These are phyloP conservation scores for Eulimnadia texana DNA, from an alignment of 1,140 invertebrate genomes.

Conservation along the genomic window DNA sequence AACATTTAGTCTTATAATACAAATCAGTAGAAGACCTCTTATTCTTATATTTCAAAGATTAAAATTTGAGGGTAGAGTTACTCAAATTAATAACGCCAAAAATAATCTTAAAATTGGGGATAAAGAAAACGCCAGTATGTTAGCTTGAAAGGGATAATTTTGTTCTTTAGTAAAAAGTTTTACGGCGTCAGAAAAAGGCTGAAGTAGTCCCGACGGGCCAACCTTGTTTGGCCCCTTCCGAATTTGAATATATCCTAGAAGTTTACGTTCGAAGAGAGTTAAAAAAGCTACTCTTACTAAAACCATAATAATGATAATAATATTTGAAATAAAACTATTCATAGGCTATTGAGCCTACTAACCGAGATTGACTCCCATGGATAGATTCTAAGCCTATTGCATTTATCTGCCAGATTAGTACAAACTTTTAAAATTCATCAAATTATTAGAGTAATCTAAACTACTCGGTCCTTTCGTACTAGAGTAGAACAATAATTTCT, in stretches of 20 bases:
- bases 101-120: slow-evolving; percentile 39
- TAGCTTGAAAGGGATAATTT: slow-evolving; percentile 31
- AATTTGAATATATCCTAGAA: slow-evolving; percentile 49
- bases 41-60: slow-evolving; percentile 32
- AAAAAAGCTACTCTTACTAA: slow-evolving; percentile 46
- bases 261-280: slow-evolving; percentile 48
- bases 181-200: slow-evolving; percentile 48
- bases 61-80: slow-evolving; percentile 33
- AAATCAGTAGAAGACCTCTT: slow-evolving; percentile 36
- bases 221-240: slow-evolving; percentile 53
- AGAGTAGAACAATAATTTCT: slow-evolving; percentile 33
- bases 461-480: slow-evolving; percentile 48
- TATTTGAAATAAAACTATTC: slow-evolving; percentile 30
- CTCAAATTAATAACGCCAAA: slow-evolving; percentile 37
- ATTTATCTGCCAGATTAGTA: slow-evolving; percentile 44
- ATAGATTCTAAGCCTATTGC: slow-evolving; percentile 46
- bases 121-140: slow-evolving; percentile 39
- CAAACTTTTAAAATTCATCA: slow-evolving; percentile 29
- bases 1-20: slow-evolving; percentile 37
- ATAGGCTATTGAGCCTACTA: slow-evolving; percentile 25
- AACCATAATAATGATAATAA: slow-evolving; percentile 35
- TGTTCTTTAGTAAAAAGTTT: slow-evolving; percentile 47
- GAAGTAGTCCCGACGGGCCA: slow-evolving; percentile 40
- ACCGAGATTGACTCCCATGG: slow-evolving; percentile 31
- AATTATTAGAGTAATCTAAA: slow-evolving; percentile 30